Conservation (phyloP, 2,797 vertebrate genomes). For the Arremon brunneinucha region DNA sequence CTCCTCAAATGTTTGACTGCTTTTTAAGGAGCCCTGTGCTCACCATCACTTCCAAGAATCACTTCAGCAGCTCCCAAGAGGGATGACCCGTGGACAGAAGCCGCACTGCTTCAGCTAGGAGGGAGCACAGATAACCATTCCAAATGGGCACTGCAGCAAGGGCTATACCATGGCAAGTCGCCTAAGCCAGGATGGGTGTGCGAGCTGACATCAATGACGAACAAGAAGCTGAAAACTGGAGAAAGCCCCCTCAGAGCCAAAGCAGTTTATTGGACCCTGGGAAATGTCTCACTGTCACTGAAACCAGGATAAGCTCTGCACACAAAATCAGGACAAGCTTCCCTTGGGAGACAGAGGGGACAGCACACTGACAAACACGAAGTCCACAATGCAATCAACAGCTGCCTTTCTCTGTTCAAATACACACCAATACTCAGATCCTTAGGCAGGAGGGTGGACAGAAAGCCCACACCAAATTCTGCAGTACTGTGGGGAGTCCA, state of each 20-base stretch:
- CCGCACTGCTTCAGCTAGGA: background rate
- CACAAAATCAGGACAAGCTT: background rate
- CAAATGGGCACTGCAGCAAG: background rate
- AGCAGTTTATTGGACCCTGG: background rate
- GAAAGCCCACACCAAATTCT: background rate
- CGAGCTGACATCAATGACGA: rapidly evolving
- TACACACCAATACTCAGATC: background rate
- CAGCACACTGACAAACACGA: background rate
- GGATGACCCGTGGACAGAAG: rapidly evolving
- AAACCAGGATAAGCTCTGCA: background rate
- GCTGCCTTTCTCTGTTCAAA: background rate
- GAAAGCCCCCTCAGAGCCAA: background rate
- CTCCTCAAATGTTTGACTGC: background rate
- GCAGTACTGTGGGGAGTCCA: rapidly evolving
- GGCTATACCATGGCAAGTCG: background rate
- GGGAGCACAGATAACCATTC: background rate
- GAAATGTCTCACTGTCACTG: background rate
- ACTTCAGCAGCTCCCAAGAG: background rate
- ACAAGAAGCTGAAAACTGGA: background rate
- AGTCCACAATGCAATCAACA: background rate
- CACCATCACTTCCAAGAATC: rapidly evolving
- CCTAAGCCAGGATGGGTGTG: background rate
- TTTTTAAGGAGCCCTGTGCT: background rate
- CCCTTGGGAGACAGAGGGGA: background rate
- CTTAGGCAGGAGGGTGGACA: background rate